phyloP scores from a whole-genome alignment of 2,113 vertebrate genomes.

The Tretioscincus oriximinensis region DNA sequence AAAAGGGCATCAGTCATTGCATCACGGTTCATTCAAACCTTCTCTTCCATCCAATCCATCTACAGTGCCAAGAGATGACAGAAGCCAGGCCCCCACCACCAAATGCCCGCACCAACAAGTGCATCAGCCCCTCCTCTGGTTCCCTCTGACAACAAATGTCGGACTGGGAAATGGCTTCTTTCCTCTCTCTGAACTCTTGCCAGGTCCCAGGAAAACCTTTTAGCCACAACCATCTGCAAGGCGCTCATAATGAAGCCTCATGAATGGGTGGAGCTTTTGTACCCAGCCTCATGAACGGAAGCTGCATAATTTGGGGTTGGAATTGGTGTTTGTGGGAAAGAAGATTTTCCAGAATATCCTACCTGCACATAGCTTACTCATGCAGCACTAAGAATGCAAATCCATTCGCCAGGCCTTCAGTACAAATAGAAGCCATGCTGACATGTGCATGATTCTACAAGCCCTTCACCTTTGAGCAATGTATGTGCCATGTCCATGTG shows the following conservation, averaged over 20 bases:
- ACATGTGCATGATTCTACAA: conserved; percentile 64
- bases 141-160: conserved; percentile 65
- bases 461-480: conserved; percentile 59
- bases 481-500: conserved; percentile 68
- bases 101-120: conserved; percentile 18
- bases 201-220: conserved; percentile 46
- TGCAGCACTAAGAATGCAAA: conserved; percentile 48
- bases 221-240: conserved; percentile 40
- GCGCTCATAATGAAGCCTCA: conserved; percentile 21
- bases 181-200: conserved; percentile 49
- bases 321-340: not conserved
- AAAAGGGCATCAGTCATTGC: conserved; percentile 96
- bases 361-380: not conserved
- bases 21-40: conserved; percentile 95
- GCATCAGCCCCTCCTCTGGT: conserved; percentile 58
- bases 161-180: conserved; percentile 41
- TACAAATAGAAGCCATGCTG: conserved; percentile 58
- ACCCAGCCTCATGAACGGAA: conserved; percentile 52
- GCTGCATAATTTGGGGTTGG: conserved; percentile 56
- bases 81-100: conserved; percentile 67
- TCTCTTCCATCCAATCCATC: conserved; percentile 90
- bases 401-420: conserved; percentile 58
- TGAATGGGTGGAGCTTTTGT: conserved; percentile 47
- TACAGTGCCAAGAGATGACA: conserved; percentile 90
- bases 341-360: not conserved